Conservation (phyloP, 1,140 invertebrate genomes). For the Drosophila virilis region DNA sequence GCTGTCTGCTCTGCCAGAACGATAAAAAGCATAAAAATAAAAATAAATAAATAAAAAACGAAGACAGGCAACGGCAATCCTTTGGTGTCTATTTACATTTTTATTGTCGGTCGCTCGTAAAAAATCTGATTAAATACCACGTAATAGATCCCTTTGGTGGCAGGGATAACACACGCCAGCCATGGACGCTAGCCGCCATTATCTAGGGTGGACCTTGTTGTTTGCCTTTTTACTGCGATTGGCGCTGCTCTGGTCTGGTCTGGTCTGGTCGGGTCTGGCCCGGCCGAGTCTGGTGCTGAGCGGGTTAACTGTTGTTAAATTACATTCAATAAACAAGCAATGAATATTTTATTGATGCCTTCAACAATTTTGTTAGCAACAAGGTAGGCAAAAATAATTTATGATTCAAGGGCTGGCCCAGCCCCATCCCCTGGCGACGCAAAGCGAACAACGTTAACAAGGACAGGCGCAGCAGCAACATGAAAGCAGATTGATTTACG, state of each 20-base stretch:
- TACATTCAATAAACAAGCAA: slow-evolving; percentile 81
- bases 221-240: slow-evolving; percentile 49
- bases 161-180: slow-evolving; percentile 9
- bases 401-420: slow-evolving; percentile 41
- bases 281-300: slow-evolving; percentile 12
- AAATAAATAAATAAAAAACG: neutral
- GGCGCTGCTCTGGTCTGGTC: slow-evolving; percentile 2
- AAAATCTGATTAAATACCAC: slow-evolving; percentile 83
- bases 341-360: slow-evolving; percentile 81
- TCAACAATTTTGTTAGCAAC: slow-evolving; percentile 50
- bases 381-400: slow-evolving; percentile 71
- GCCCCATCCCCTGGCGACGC: no score
- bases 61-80: slow-evolving; percentile 52
- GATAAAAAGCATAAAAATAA: neutral
- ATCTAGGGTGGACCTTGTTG: slow-evolving; percentile 10
- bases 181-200: slow-evolving; percentile 15
- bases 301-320: slow-evolving; percentile 81
- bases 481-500: slow-evolving; percentile 76
- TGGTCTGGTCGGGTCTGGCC: slow-evolving; percentile 2
- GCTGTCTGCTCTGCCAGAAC: slow-evolving; percentile 13
- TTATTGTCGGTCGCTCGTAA: slow-evolving; percentile 77
- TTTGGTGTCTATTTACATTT: slow-evolving; percentile 81
- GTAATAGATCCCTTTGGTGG: slow-evolving; percentile 75
- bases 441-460: slow-evolving; percentile 32
- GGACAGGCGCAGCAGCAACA: slow-evolving; percentile 28